Evolutionary conservation across 1,140 invertebrate species (phyloP), one percentile per base, ranked within the genome.

Genomic region (Penaeus chinensis): DNA sequence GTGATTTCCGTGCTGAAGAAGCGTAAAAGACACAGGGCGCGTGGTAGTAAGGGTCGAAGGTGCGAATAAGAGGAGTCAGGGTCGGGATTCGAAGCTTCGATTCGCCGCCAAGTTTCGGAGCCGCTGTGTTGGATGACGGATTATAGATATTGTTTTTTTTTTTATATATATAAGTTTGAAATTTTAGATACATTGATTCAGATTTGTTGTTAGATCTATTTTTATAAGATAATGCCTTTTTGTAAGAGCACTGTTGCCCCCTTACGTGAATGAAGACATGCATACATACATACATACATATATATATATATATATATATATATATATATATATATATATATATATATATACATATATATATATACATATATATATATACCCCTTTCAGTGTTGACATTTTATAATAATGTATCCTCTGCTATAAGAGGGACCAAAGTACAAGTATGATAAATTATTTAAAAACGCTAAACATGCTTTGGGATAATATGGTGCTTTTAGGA

Each of bases 311-410:
- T 71, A 71, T 71, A 22, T 71, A 71, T 71, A 71, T 71, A 71
- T 71, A 71, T 27, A 71, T 0, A 37, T 24, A 20, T n/a, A 71
- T 71, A 7, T 71, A 27, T 71, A 71, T 71, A 71, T 71, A 71
- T 71, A 22, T 71, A 71, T 71, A 71, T 71, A 71, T 71, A 71
- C 24, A 71, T 71, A 71, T 74, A 74, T 74, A 74, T 74, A 27
- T 74, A 71, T 71, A 69, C 24, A 71, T 71, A 24, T n/a, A n/a
- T 71, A 10, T 71, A n/a, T 71, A n/a, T 71, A 2, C 24, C n/a
- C 2, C 16, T 8, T 4, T 7, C n/a, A 22, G 10, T 71, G 37
- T 71, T 27, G 13, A n/a, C n/a, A 71, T 71, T 16, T 20, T 20
- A 4, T 37, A n/a, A 74, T 74, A 18, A n/a, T 74, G 2, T 74